phyloP scores from a whole-genome alignment of 2,113 vertebrate species.

The Carettochelys insculpta region DNA sequence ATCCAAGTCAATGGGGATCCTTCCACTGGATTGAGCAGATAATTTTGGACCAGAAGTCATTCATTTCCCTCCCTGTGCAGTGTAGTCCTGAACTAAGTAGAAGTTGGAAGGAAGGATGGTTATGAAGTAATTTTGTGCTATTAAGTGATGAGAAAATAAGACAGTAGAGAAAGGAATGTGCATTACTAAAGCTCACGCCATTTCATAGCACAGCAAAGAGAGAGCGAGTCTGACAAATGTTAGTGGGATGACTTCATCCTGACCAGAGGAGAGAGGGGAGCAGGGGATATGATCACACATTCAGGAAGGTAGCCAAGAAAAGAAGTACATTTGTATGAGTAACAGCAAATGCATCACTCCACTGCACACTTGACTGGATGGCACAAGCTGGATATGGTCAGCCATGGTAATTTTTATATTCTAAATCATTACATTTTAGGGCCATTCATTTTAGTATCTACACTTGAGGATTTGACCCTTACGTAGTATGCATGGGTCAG shows the following conservation, averaged over 20 bases:
- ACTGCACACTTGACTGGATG: rapidly evolving
- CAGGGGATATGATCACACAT: neutral
- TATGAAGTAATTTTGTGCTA: neutral
- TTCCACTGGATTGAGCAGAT: neutral
- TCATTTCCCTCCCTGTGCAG: neutral
- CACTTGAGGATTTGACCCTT: neutral
- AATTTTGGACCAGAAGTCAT: neutral
- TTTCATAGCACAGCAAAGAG: neutral
- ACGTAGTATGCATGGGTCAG: rapidly evolving
- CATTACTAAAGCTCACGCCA: neutral
- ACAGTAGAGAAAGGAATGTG: neutral
- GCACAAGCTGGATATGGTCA: neutral
- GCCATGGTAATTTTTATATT: neutral
- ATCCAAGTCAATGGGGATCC: neutral
- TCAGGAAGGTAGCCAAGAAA: neutral
- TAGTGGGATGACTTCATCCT: neutral
- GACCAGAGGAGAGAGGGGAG: too few species aligned
- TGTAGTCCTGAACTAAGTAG: neutral
- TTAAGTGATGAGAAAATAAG: too few species aligned
- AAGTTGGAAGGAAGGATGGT: neutral
- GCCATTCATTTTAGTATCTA: neutral
- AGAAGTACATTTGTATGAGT: neutral
- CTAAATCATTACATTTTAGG: neutral
- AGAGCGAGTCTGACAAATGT: neutral
- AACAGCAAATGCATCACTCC: neutral